Evolutionary conservation across 2,113 vertebrate species (phyloP), one percentile per base, ranked within the genome.

Genomic region (Amphiprion ocellaris): DNA sequence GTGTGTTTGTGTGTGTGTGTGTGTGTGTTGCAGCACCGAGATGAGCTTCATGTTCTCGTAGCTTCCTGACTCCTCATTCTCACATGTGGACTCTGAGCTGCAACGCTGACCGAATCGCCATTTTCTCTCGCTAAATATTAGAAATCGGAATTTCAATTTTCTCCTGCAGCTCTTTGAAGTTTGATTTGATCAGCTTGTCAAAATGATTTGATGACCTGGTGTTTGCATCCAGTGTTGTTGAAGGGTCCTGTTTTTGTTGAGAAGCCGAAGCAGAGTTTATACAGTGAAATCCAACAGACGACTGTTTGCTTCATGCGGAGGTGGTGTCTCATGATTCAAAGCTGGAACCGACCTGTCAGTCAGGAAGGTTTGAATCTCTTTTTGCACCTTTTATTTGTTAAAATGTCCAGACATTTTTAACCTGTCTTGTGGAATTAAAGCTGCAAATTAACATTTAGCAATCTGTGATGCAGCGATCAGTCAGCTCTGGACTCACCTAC

Each of bases 1-100:
- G 24, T 21, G 66, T 21, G 67, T 30, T 72, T 71, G 16, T 55
- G 30, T 21, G 66, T 21, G 67, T 30, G 77, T 71, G 16, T 55
- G 55, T 60, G 61, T 71, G 21, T 21, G 50, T 76, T 75, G 77
- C 78, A 81, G 83, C 41, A 14, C 41, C 2, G 39, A 41, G 9
- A 41, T 41, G 39, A 10, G 39, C 39, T 44, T 44, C 41, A 44
- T 15, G 14, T 4, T 44, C 41, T 44, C 14, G 41, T 44, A 44
- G 41, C 41, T 59, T 81, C 79, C 56, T 33, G 67, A 78, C 69
- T 10, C 49, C 62, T 71, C 26, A 30, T 83, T 88, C 76, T 83
- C 88, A 83, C 56, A 21, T 33, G 55, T 53, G 69, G 54, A 80
- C 63, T 33, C 39, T 1, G 15, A 71, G 21, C 68, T 21, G 41